Percentiles rank a stretch among this genome's conserved stretches.
Evolutionary conservation across 2,888 invertebrate genomes (phyloP).

Genomic region (Amphipoea oculea): DNA sequence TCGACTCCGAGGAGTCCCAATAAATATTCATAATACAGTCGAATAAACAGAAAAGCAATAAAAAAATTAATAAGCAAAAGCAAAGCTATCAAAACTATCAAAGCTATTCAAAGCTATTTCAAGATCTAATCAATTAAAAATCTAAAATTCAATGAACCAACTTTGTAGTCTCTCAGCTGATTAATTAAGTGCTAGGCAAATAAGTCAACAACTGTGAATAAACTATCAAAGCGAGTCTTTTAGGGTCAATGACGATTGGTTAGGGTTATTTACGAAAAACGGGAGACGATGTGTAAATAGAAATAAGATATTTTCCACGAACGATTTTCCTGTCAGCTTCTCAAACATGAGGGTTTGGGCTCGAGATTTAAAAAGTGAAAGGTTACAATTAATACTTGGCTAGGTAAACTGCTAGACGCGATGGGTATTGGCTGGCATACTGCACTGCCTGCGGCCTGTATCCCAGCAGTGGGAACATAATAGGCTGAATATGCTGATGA

Average conservation of each 20-base stretch:
- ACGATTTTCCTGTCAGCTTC: background rate
- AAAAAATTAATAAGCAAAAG: too few relatives aligned
- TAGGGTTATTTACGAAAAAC: conserved; percentile 1
- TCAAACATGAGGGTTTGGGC: background rate
- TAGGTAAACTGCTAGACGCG: background rate
- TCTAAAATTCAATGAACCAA: conserved; percentile 17
- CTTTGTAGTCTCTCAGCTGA: background rate
- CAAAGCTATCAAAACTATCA: too few relatives aligned
- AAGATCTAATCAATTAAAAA: conserved; percentile 7
- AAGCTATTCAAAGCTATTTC: conserved; percentile 11
- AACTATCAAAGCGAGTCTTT: background rate
- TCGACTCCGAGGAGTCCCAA: background rate
- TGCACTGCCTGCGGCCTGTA: too few relatives aligned
- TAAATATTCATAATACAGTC: background rate
- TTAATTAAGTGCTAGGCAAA: conserved; percentile 6
- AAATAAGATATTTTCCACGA: background rate
- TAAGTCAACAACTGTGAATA: conserved; percentile 23
- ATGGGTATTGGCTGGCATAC: background rate
- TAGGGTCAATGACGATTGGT: background rate
- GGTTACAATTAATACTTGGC: background rate
- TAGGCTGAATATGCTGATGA: background rate
- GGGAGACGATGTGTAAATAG: background rate
- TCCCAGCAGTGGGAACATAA: too few relatives aligned
- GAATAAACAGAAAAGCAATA: background rate
- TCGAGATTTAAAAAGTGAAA: background rate